phyloP scores from a whole-genome alignment of 92 coral and sea anemone species.

The Hydrozoanthus gracilis region DNA sequence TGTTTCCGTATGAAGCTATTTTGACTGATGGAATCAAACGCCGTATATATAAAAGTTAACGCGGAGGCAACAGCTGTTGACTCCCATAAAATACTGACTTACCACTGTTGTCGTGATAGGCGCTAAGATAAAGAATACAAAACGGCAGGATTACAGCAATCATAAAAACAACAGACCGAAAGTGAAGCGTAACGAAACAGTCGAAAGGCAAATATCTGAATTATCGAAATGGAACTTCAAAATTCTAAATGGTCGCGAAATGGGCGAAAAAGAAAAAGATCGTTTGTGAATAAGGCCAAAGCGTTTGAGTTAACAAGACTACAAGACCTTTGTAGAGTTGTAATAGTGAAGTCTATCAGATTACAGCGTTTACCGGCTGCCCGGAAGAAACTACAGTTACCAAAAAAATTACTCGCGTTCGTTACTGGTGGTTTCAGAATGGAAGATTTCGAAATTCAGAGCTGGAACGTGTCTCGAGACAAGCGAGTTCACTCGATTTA shows the following conservation, averaged over 20 bases:
- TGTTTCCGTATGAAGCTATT: constrained; percentile 48
- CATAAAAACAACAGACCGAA: background rate
- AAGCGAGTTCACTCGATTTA: constrained; percentile 62
- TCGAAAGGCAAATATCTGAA: background rate
- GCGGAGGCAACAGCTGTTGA: constrained; percentile 6
- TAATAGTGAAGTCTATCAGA: constrained; percentile 50
- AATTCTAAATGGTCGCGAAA: constrained; percentile 37
- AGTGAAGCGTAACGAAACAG: no score
- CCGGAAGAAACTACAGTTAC: constrained; percentile 63
- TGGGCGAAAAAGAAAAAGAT: constrained; percentile 41
- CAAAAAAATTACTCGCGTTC: constrained; percentile 64
- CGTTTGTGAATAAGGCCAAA: background rate
- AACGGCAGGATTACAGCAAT: background rate
- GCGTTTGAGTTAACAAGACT: constrained; percentile 31
- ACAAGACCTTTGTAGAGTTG: constrained; percentile 56
- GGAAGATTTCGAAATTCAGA: constrained; percentile 66
- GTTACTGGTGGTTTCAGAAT: constrained; percentile 59
- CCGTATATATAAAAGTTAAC: constrained; percentile 33
- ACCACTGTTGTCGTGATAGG: background rate
- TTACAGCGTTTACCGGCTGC: constrained; percentile 55
- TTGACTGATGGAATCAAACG: constrained; percentile 42
- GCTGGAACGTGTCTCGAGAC: constrained; percentile 61
- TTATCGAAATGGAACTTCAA: constrained; percentile 17
- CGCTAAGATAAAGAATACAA: background rate
- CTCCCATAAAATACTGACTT: constrained; percentile 27